Evolutionary conservation across 92 coral and sea anemone species (phyloP), one percentile per base, ranked within the genome.

Genomic region (Epizoanthus stellaris): DNA sequence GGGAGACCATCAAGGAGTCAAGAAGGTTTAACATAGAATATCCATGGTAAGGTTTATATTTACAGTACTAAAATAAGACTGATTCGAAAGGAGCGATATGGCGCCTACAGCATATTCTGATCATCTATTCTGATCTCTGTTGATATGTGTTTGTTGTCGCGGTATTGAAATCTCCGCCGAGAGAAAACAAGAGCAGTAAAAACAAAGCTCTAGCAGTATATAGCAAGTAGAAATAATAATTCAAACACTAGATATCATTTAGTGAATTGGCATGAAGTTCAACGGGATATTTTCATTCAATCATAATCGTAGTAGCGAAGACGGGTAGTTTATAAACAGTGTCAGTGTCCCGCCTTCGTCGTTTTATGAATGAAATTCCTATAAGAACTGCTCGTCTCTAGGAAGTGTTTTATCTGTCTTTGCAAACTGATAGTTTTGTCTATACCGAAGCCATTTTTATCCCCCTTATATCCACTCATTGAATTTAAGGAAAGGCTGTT

Each of bases 291-390:
- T 79, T 49, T 79, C 83, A 79, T 79, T 79, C 83, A 79, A 45
- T 19, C 49, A 42, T 40, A 1, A 14, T 23, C 6, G 61, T 79
- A 79, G 72, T 79, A 79, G 2, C 19, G 25, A n/a, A 59, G 68
- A 61, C 53, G 39, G 68, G 65, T 59, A 63, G 92, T 89, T 80
- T 89, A 74, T 89, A 89, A 89, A 89, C 89, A 88, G 67, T 82
- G 56, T 68, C 89, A 88, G 67, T 82, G 56, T 68, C 83, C 86
- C 87, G 87, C 89, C 87, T 88, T 72, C 88, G 21, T 67, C 61
- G 84, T 63, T 82, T 80, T 74, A 86, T 89, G 92, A 89, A 89
- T 89, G 92, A 89, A 89, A 89, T 89, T 89, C 92, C 87, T 80
- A 65, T 67, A 82, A 71, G 84, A 61, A 69, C 34, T 79, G 21